phyloP scores from a whole-genome alignment of 2,888 invertebrate genomes.

The Steromphala cineraria region DNA sequence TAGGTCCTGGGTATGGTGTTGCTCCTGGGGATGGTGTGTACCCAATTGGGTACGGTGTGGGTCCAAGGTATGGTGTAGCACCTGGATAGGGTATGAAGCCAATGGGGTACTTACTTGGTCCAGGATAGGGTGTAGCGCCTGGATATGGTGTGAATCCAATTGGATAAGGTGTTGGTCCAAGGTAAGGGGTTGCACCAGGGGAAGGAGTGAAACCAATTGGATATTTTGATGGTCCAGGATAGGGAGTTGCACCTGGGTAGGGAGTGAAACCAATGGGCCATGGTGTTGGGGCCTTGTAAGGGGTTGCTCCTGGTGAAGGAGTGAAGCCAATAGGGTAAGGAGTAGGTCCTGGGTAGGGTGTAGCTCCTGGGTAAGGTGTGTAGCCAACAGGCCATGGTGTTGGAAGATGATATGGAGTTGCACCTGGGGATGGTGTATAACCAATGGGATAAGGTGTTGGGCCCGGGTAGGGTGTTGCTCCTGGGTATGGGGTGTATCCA shows the following conservation, averaged over 20 bases:
- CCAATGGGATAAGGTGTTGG: not conserved
- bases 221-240: not conserved
- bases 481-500: not conserved
- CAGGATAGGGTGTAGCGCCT: slow-evolving; percentile 1
- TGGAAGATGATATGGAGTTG: not conserved
- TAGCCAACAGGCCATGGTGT: not conserved
- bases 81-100: slow-evolving; percentile 14
- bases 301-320: not conserved
- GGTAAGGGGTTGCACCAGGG: slow-evolving; percentile 5
- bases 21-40: slow-evolving; percentile 19
- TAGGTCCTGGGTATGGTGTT: slow-evolving; percentile 34
- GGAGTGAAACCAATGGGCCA: slow-evolving; percentile 3
- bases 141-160: slow-evolving; percentile 1
- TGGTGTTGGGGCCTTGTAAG: slow-evolving; percentile 7
- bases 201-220: not conserved
- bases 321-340: slow-evolving; percentile 25
- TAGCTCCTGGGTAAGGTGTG: not conserved
- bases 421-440: slow-evolving; percentile 14
- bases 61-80: slow-evolving; percentile 21
- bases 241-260: not conserved
- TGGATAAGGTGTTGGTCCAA: slow-evolving; percentile 8
- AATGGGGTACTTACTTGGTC: slow-evolving; percentile 15
- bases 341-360: slow-evolving; percentile 5
- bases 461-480: not conserved
- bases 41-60: slow-evolving; percentile 25